Evolutionary conservation across 2,888 invertebrate genomes (phyloP), one percentile per base, ranked within the genome.

Genomic region (Heliconius sara): DNA sequence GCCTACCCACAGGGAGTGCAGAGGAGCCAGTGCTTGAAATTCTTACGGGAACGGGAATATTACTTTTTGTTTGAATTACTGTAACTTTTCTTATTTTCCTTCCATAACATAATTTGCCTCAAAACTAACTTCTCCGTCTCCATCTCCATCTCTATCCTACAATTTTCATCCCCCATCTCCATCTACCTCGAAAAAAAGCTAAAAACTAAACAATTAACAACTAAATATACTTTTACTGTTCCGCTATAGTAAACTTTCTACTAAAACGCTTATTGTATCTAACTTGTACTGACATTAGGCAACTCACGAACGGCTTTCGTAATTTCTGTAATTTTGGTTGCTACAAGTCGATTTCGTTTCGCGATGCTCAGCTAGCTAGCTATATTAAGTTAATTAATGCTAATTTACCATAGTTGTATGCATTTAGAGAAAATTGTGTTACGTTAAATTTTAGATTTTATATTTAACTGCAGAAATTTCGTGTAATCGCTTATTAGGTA

Each of bases 281-380:
- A 74, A 77, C 83, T 82, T 82, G 75, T 43, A 77, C 79, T 68
- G n/a, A 52, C 79, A 82, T 83, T 82, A 81, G 82, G 71, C 78
- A 81, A 85, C 86, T 87, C 88, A 89, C 89, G 87, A 88, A 80
- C 87, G 89, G 89, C 89, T 89, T 90, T 88, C 89, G 86, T 90
- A 91, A 92, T 91, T 90, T 86, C 83, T 87, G 88, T 89, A 90
- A 91, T 90, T 91, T 89, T 80, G 84, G 87, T 88, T 86, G 84
- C 81, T 86, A 85, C 84, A 85, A 87, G 85, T 86, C 86, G 79
- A 83, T 83, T 83, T 70, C 78, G 81, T 71, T 79, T 66, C 80
- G 79, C 81, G 81, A 77, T 80, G 81, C 80, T 78, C 57, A 73
- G 68, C 76, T 76, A 74, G 81, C 74, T 74, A 78, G 77, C 77